Conservation (phyloP, 2,888 invertebrate species). For the Plagodis pulveraria region DNA sequence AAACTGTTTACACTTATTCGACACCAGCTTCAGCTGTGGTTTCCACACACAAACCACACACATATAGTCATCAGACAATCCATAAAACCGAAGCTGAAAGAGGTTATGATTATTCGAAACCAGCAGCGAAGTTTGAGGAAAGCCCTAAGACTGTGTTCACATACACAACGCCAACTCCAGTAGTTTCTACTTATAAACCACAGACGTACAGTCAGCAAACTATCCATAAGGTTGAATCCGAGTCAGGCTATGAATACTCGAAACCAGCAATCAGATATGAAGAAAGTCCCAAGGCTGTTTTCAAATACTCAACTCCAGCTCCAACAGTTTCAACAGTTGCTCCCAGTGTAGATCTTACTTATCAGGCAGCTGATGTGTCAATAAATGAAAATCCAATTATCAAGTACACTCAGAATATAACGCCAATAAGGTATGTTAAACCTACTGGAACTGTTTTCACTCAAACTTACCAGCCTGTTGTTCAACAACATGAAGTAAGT, state of each 20-base stretch:
- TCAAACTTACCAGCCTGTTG: slow-evolving; percentile 61
- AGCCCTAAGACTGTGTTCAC: background rate
- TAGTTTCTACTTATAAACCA: slow-evolving; percentile 60
- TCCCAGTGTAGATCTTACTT: slow-evolving; percentile 54
- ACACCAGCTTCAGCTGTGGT: background rate
- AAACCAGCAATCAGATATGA: slow-evolving; percentile 58
- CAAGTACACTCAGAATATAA: slow-evolving; percentile 58
- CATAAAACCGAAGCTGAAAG: background rate
- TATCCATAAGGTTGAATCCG: slow-evolving; percentile 59
- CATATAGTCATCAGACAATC: background rate
- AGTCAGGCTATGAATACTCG: slow-evolving; percentile 59
- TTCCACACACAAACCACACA: background rate
- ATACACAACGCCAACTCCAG: slow-evolving; percentile 39
- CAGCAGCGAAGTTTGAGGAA: background rate
- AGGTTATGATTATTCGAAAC: slow-evolving; percentile 1
- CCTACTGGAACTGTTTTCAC: slow-evolving; percentile 64
- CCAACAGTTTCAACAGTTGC: slow-evolving; percentile 55
- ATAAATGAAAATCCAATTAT: slow-evolving; percentile 69
- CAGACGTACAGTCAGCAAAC: slow-evolving; percentile 64
- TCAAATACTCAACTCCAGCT: slow-evolving; percentile 57
- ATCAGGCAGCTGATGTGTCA: slow-evolving; percentile 50
- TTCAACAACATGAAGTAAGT: slow-evolving; percentile 61
- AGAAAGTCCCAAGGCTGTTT: slow-evolving; percentile 55
- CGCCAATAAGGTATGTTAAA: slow-evolving; percentile 59
- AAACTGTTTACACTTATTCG: background rate